Evolutionary conservation across 2,113 vertebrate genomes (phyloP).

Genomic region (Notechis scutatus): DNA sequence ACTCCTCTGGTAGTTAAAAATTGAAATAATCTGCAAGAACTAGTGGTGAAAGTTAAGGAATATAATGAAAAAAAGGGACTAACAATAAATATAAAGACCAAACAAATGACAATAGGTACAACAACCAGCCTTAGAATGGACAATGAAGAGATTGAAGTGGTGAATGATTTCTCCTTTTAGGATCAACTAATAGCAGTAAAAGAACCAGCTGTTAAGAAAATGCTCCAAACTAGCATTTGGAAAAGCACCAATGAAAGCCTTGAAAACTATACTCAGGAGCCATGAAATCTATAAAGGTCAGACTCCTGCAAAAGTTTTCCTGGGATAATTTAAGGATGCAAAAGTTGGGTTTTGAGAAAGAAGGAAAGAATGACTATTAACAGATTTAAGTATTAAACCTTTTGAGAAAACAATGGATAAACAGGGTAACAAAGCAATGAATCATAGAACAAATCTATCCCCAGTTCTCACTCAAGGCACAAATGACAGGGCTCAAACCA

Average conservation of each 20-base stretch:
- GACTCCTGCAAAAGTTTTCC: not conserved
- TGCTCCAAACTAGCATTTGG: not conserved
- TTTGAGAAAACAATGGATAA: not conserved
- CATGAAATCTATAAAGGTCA: not conserved
- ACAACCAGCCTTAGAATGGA: not conserved
- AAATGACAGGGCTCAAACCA: not conserved
- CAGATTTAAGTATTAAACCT: not conserved
- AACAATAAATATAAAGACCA: not conserved
- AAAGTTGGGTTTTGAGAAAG: not conserved
- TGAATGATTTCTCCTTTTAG: not conserved
- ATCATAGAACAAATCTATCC: not conserved
- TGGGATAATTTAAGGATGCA: not conserved
- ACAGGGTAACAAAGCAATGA: not conserved
- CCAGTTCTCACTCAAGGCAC: not conserved
- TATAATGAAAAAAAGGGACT: not conserved
- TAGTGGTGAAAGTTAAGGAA: not conserved
- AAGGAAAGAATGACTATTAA: not conserved
- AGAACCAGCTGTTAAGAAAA: not conserved
- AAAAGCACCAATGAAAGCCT: not conserved
- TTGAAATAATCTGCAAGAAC: not conserved
- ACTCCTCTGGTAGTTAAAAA: not conserved
- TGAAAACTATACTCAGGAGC: not conserved
- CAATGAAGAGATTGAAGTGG: not conserved
- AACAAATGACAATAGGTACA: not conserved
- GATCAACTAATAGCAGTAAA: not conserved